phyloP scores from a whole-genome alignment of 2,797 vertebrate genomes.

The Syngnathus acus region DNA sequence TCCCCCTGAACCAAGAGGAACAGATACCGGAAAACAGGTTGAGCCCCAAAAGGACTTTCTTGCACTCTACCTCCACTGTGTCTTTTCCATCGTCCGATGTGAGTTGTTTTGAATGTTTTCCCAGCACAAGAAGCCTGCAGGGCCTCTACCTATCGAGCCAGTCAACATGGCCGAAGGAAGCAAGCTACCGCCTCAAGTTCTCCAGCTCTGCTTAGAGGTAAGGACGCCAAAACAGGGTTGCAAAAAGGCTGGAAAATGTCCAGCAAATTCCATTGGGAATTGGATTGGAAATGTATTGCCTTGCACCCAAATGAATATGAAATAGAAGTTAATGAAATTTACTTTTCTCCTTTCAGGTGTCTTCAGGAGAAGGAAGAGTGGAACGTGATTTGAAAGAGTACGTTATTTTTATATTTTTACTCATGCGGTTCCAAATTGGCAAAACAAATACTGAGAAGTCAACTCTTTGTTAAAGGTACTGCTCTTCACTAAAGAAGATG shows the following conservation, averaged over 20 bases:
- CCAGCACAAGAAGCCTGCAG: slow-evolving; percentile 47
- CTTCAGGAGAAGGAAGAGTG: slow-evolving; percentile 21
- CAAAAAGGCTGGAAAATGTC: background rate
- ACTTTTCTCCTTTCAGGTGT: slow-evolving; percentile 27
- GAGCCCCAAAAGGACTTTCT: background rate
- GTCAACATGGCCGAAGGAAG: slow-evolving; percentile 50
- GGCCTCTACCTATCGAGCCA: slow-evolving; percentile 73
- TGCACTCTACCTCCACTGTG: background rate
- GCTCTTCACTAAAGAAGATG: slow-evolving; percentile 66
- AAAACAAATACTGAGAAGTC: background rate
- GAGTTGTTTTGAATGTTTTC: background rate
- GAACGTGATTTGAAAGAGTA: slow-evolving; percentile 48
- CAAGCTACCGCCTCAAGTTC: slow-evolving; percentile 52
- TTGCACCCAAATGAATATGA: background rate
- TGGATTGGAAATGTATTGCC: background rate
- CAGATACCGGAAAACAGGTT: slow-evolving; percentile 6
- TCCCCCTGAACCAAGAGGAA: slow-evolving; percentile 11
- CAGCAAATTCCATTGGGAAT: background rate
- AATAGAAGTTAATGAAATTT: background rate
- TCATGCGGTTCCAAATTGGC: background rate
- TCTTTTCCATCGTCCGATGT: background rate
- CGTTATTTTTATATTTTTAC: slow-evolving; percentile 8
- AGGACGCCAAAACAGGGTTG: background rate
- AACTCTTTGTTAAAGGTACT: slow-evolving; percentile 65
- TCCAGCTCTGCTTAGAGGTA: slow-evolving; percentile 72